Evolutionary conservation across 2,113 vertebrate genomes (phyloP).

Genomic region (Archilochus colubris): DNA sequence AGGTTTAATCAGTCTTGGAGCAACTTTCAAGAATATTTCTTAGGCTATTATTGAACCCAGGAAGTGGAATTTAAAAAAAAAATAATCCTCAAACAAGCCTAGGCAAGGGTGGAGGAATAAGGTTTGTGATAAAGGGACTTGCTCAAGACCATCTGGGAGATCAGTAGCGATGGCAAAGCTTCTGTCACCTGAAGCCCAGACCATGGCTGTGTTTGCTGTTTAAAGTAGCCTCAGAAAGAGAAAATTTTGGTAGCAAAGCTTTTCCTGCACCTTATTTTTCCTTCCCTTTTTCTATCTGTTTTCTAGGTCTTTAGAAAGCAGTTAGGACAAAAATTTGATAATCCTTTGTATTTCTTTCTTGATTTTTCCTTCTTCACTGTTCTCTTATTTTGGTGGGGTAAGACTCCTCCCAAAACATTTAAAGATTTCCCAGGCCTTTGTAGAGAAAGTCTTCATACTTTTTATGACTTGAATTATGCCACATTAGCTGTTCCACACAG

Average conservation of each 20-base stretch:
- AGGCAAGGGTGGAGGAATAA: not conserved
- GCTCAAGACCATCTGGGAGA: not conserved
- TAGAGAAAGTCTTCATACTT: not conserved
- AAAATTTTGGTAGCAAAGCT: not conserved
- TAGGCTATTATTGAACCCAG: not conserved
- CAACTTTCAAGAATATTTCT: not conserved
- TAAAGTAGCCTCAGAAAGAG: not conserved
- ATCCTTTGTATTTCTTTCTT: not conserved
- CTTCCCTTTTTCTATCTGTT: not conserved
- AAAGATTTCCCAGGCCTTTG: not conserved
- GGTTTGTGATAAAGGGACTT: not conserved
- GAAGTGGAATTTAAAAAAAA: not conserved
- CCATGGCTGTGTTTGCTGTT: not conserved
- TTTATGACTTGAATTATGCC: not conserved
- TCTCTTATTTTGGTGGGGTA: not conserved
- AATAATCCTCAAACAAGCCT: not conserved
- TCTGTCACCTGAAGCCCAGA: not conserved
- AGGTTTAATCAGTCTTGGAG: not conserved
- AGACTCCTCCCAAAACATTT: not conserved
- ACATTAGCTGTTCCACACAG: conserved; percentile 1
- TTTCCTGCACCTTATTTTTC: not conserved
- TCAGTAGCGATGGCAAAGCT: not conserved
- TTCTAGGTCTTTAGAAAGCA: not conserved
- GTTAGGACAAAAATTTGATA: not conserved
- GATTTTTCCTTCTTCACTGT: not conserved